These are phyloP conservation scores for Bombycilla garrulus DNA, from an alignment of 2,113 vertebrate genomes.

Conservation along the genomic window DNA sequence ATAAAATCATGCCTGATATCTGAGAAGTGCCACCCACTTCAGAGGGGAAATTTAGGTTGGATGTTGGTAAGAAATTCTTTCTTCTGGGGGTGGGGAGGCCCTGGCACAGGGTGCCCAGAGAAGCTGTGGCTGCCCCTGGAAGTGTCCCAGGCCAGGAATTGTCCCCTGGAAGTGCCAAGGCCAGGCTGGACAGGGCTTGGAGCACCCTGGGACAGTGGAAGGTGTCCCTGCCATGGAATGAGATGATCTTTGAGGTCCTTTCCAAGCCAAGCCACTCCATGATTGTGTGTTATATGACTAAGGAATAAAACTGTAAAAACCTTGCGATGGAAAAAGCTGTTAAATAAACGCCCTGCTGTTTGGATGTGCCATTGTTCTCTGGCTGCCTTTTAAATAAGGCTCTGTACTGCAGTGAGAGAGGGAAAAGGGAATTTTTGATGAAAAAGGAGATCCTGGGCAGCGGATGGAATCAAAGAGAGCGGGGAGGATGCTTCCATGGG, in stretches of 20 bases:
- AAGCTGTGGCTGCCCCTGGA: background rate
- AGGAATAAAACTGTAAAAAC: background rate
- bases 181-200: background rate
- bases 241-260: background rate
- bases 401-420: background rate
- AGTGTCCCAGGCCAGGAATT: no score
- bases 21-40: background rate
- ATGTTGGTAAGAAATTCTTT: background rate
- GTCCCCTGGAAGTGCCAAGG: no score
- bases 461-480: background rate
- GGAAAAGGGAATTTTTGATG: background rate
- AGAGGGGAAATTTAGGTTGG: background rate
- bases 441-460: background rate
- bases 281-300: background rate
- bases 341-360: background rate
- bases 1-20: background rate
- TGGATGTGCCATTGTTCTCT: background rate
- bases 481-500: background rate
- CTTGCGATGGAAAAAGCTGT: background rate
- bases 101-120: background rate
- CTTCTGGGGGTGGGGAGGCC: accelerated
- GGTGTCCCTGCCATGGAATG: background rate
- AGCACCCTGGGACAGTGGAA: accelerated
- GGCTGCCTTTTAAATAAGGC: background rate
- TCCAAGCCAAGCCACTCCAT: background rate